These are phyloP conservation scores for Ips nitidus DNA, from an alignment of 1,140 invertebrate genomes.

Conservation along the genomic window DNA sequence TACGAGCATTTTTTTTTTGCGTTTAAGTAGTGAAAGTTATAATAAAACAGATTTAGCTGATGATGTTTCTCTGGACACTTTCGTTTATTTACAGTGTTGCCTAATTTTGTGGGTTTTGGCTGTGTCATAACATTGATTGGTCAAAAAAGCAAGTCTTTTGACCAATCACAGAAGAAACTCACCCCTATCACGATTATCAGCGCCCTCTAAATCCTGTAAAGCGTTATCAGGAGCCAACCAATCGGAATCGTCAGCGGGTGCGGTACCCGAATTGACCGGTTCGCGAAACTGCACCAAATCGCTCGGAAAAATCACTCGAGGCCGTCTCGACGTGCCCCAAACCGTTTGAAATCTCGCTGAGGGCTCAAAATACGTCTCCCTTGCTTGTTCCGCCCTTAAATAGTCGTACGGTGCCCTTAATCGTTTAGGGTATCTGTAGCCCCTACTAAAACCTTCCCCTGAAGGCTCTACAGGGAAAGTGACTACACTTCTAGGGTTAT, in stretches of 20 bases:
- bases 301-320: constrained; percentile 51
- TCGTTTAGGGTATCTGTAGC: constrained; percentile 43
- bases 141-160: no score
- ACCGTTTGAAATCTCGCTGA: constrained; percentile 38
- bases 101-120: no score
- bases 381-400: constrained; percentile 14
- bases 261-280: constrained; percentile 33
- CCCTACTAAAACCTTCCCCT: constrained; percentile 35
- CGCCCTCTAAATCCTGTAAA: constrained; percentile 50
- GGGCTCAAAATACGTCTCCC: constrained; percentile 41
- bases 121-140: no score
- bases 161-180: constrained; percentile 17
- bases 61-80: not conserved
- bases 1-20: constrained; percentile 1
- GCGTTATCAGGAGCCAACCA: constrained; percentile 48
- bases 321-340: constrained; percentile 45
- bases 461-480: constrained; percentile 38
- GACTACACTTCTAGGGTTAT: constrained; percentile 37
- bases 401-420: constrained; percentile 38
- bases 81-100: no score
- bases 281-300: constrained; percentile 51
- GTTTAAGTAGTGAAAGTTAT: constrained; percentile 6
- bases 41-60: not conserved
- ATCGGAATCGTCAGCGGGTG: constrained; percentile 44
- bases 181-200: constrained; percentile 49